Evolutionary conservation across 2,797 vertebrate species (phyloP).

Genomic region (Rhinogobio ventralis): DNA sequence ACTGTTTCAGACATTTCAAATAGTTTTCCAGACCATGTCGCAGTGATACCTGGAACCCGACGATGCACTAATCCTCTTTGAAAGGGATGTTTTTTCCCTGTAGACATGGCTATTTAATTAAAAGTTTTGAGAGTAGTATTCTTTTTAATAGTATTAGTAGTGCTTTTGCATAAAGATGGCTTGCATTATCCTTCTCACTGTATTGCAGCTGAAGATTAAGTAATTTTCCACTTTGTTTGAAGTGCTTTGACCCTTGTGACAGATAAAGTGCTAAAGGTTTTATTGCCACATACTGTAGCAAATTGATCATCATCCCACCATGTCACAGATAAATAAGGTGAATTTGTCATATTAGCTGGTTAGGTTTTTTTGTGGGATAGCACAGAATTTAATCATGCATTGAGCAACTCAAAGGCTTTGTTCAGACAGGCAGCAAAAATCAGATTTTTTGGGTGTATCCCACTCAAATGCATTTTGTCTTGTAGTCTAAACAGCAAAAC

Average conservation of each 20-base stretch:
- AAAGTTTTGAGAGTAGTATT: conserved; percentile 9
- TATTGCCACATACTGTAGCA: conserved; percentile 45
- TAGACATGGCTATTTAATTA: conserved; percentile 25
- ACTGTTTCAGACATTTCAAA: background rate
- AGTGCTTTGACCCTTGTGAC: conserved; percentile 40
- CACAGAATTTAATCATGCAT: background rate
- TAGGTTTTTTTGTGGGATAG: background rate
- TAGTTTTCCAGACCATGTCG: background rate
- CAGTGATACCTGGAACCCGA: background rate
- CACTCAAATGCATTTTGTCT: background rate
- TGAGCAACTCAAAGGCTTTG: background rate
- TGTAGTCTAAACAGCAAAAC: background rate
- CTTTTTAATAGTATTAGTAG: background rate
- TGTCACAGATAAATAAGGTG: conserved; percentile 53
- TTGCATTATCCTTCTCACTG: background rate
- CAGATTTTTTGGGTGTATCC: background rate
- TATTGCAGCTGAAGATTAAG: background rate
- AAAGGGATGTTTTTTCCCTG: background rate
- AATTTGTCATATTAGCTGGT: conserved; percentile 69
- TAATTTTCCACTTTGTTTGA: background rate
- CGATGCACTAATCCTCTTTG: background rate
- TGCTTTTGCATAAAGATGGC: background rate
- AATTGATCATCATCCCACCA: conserved; percentile 61
- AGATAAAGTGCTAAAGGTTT: conserved; percentile 32
- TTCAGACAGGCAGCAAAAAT: background rate